A percentile compares a stretch with the other conserved stretches of the same genome.
Evolutionary conservation across 2,113 vertebrate species (phyloP).

Genomic region (Acanthochromis polyacanthus): DNA sequence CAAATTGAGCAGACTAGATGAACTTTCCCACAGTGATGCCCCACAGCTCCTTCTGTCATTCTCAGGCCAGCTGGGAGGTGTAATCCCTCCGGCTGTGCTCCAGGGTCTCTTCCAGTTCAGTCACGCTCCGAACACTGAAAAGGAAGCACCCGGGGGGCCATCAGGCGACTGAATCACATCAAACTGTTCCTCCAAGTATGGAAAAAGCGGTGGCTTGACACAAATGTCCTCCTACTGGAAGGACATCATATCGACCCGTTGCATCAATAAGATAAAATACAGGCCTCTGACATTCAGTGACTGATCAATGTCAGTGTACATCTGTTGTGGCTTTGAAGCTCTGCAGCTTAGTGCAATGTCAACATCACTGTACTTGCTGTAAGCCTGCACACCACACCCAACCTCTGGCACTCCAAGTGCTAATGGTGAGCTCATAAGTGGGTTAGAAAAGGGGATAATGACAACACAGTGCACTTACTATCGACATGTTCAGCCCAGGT

Average conservation of each 20-base stretch:
- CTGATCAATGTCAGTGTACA: not conserved
- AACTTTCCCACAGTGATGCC: constrained; percentile 11
- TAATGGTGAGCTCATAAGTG: too few species aligned
- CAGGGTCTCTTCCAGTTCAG: constrained; percentile 22
- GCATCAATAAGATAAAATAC: not conserved
- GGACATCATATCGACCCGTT: not conserved
- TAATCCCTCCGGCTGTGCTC: constrained; percentile 43
- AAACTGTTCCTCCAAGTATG: not conserved
- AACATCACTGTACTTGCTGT: not conserved
- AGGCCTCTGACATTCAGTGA: too few species aligned
- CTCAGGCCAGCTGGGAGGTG: constrained; percentile 35
- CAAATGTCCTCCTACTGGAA: not conserved
- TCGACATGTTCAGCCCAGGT: too few species aligned
- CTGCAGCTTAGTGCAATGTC: not conserved
- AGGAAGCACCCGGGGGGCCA: constrained; percentile 12
- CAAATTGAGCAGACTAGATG: constrained; percentile 22
- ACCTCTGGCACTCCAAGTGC: too few species aligned
- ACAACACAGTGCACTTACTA: too few species aligned
- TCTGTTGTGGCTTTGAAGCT: not conserved
- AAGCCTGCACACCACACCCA: too few species aligned
- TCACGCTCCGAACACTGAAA: constrained; percentile 21
- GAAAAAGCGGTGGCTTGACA: constrained; percentile 10
- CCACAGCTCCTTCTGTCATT: constrained; percentile 26
- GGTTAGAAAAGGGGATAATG: too few species aligned
- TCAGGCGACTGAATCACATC: constrained; percentile 4